These are phyloP conservation scores for Sinocyclocheilus grahami DNA, from an alignment of 2,113 vertebrate species.

Conservation along the genomic window DNA sequence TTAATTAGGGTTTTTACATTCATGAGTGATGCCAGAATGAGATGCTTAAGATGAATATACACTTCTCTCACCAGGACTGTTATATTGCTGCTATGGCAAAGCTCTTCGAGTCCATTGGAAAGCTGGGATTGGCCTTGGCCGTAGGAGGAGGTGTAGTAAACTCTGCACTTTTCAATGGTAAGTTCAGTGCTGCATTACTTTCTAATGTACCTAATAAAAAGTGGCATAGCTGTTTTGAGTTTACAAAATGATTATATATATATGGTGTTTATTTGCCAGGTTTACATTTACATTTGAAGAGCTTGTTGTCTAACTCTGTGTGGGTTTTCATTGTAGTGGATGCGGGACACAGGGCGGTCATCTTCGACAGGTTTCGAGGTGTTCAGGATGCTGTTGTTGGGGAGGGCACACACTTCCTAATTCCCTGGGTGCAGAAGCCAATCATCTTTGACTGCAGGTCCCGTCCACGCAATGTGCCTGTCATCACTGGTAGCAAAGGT, in stretches of 20 bases:
- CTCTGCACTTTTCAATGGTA: conserved; percentile 95
- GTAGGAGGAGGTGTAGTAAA: conserved; percentile 91
- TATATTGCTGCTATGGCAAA: conserved; percentile 78
- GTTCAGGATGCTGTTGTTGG: conserved; percentile 88
- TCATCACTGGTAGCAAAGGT: conserved; percentile 99
- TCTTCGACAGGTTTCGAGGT: conserved; percentile 92
- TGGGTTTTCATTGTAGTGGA: conserved; percentile 78
- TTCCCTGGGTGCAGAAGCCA: conserved; percentile 97
- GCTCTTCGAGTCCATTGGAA: conserved; percentile 90
- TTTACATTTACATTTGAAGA: background rate
- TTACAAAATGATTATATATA: background rate
- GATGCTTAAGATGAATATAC: background rate
- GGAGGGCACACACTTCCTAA: conserved; percentile 95
- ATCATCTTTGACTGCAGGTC: conserved; percentile 96
- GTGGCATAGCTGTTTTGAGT: background rate
- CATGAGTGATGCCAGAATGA: background rate
- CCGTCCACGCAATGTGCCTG: conserved; percentile 94
- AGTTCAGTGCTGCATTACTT: conserved; percentile 42
- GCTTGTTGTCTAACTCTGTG: background rate
- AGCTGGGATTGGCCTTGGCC: conserved; percentile 90
- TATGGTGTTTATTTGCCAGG: background rate
- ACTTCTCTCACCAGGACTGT: conserved; percentile 29
- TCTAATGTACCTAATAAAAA: background rate
- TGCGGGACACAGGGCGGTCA: conserved; percentile 92
- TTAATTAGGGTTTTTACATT: background rate